Conservation (phyloP, 2,888 invertebrate species). For the Apoda limacodes region DNA sequence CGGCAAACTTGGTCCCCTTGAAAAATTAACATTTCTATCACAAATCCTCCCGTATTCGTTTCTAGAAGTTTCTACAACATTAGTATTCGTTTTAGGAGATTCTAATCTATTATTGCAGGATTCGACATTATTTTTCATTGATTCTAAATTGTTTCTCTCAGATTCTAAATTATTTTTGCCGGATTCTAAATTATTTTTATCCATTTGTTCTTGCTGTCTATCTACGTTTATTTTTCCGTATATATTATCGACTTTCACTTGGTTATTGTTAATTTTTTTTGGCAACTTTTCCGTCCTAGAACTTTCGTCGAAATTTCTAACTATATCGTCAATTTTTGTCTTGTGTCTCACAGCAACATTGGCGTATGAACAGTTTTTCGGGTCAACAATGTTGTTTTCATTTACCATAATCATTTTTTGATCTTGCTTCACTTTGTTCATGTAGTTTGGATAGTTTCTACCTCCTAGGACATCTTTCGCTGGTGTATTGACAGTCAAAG, state of each 20-base stretch:
- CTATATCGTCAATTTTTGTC: slow-evolving; percentile 57
- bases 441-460: slow-evolving; percentile 70
- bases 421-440: slow-evolving; percentile 69
- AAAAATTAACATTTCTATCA: slow-evolving; percentile 23
- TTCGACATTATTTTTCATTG: slow-evolving; percentile 16
- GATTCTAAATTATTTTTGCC: slow-evolving; percentile 19
- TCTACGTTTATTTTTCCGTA: slow-evolving; percentile 52
- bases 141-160: not conserved
- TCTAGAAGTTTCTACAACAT: slow-evolving; percentile 10
- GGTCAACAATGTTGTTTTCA: slow-evolving; percentile 49
- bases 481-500: slow-evolving; percentile 82
- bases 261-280: slow-evolving; percentile 55
- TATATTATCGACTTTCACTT: slow-evolving; percentile 43
- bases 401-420: slow-evolving; percentile 42
- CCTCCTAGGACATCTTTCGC: slow-evolving; percentile 84
- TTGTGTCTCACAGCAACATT: slow-evolving; percentile 54
- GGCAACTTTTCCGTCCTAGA: slow-evolving; percentile 35
- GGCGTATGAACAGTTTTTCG: slow-evolving; percentile 47
- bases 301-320: slow-evolving; percentile 61
- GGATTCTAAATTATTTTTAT: slow-evolving; percentile 6
- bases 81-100: slow-evolving; percentile 11
- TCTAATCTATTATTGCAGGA: slow-evolving; percentile 19
- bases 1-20: slow-evolving; percentile 23
- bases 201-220: slow-evolving; percentile 10
- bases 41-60: slow-evolving; percentile 25